phyloP scores from a whole-genome alignment of 2,888 invertebrate genomes.

The Perdita meconis region DNA sequence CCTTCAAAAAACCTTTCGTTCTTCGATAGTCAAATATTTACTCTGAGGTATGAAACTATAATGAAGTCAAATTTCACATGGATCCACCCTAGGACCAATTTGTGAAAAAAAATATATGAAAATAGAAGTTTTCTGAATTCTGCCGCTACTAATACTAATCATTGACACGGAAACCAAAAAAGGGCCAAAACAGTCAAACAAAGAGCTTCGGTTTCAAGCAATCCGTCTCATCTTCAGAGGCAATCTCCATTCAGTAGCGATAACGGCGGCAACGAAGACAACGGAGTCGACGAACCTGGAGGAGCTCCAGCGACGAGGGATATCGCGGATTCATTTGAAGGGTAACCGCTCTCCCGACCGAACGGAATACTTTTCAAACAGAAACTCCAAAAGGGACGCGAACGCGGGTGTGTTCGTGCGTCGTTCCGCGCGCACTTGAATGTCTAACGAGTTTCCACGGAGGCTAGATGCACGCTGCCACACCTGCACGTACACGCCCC shows the following conservation, averaged over 20 bases:
- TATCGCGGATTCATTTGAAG: conserved; percentile 44
- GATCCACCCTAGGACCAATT: too few relatives aligned
- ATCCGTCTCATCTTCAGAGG: not conserved
- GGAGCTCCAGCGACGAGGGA: conserved; percentile 34
- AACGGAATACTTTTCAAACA: conserved; percentile 26
- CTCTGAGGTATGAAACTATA: too few relatives aligned
- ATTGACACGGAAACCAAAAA: too few relatives aligned
- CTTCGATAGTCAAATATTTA: too few relatives aligned
- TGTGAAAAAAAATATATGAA: too few relatives aligned
- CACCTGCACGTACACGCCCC: not conserved
- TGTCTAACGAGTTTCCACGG: conserved; percentile 43
- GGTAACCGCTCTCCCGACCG: conserved; percentile 25
- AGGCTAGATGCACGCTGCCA: not conserved
- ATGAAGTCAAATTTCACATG: too few relatives aligned
- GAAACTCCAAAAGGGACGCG: conserved; percentile 9
- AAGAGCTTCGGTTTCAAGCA: not conserved
- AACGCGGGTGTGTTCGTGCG: conserved; percentile 1
- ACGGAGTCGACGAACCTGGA: not conserved
- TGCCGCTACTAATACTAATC: too few relatives aligned
- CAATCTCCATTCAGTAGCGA: not conserved
- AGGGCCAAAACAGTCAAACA: not conserved
- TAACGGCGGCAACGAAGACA: not conserved
- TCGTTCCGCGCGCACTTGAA: conserved; percentile 35
- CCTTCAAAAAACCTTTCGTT: too few relatives aligned
- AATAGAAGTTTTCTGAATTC: too few relatives aligned